Evolutionary conservation across 2,797 vertebrate genomes (phyloP).

Genomic region (Schizopygopsis pylzovi): DNA sequence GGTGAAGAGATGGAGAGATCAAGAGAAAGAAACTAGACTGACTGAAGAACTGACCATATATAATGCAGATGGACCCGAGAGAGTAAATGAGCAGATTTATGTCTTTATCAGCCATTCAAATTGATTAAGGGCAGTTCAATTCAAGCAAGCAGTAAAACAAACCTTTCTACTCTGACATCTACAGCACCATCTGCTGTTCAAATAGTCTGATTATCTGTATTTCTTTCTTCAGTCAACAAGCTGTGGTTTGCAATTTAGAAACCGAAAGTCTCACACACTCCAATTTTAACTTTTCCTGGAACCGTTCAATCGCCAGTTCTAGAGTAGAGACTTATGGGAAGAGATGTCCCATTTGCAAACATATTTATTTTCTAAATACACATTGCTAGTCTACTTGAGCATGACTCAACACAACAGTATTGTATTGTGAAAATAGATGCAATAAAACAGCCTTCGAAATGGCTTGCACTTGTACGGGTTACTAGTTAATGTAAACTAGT

Average conservation of each 20-base stretch:
- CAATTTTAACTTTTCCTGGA: slow-evolving; percentile 51
- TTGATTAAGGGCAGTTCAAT: not conserved
- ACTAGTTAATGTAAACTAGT: not conserved
- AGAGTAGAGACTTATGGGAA: slow-evolving; percentile 42
- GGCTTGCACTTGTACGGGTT: not conserved
- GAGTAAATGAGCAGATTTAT: not conserved
- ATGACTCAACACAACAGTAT: not conserved
- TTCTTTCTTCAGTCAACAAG: not conserved
- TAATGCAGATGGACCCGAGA: not conserved
- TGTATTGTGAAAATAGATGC: not conserved
- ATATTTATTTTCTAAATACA: not conserved
- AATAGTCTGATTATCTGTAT: not conserved
- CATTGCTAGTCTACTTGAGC: no score
- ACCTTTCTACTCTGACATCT: not conserved
- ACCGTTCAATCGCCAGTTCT: slow-evolving; percentile 13
- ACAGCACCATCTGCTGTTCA: slow-evolving; percentile 73
- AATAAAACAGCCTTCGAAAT: not conserved
- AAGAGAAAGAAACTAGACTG: slow-evolving; percentile 25
- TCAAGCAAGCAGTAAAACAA: not conserved
- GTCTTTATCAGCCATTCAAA: not conserved
- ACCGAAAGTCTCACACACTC: slow-evolving; percentile 46
- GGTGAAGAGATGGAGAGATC: slow-evolving; percentile 23
- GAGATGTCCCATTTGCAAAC: slow-evolving; percentile 8
- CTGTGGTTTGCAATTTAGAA: slow-evolving; percentile 37
- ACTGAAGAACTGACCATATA: not conserved